Evolutionary conservation across 2,888 invertebrate genomes (phyloP).

Genomic region (Cecidostiba fungosa): DNA sequence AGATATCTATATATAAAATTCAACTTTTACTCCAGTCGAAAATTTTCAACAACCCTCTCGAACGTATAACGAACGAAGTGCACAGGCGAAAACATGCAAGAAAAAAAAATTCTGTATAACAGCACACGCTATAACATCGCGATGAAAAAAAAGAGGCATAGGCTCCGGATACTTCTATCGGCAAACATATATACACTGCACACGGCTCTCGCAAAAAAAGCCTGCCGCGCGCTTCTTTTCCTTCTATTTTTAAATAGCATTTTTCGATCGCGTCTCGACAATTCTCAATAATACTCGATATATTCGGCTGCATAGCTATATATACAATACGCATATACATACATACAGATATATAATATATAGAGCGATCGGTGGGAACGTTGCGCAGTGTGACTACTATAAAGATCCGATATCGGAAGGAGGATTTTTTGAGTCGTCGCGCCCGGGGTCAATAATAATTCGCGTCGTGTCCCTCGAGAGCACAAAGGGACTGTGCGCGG

Average conservation of each 20-base stretch:
- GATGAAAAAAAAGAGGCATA: neutral
- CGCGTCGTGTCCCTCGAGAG: neutral
- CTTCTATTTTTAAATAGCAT: conserved; percentile 30
- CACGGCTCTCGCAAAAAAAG: neutral
- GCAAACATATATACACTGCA: neutral
- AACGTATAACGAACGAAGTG: neutral
- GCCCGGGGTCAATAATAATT: conserved; percentile 35
- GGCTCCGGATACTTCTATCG: neutral
- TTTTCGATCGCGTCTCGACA: conserved; percentile 20
- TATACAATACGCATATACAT: neutral
- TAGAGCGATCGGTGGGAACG: neutral
- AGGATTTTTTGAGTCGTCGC: conserved; percentile 40
- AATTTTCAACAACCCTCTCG: neutral
- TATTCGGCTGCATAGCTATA: neutral
- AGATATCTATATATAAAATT: neutral
- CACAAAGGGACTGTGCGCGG: neutral
- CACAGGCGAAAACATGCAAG: neutral
- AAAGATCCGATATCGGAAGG: conserved; percentile 47
- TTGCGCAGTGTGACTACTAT: neutral
- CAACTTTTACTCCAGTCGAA: neutral
- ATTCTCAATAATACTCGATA: conserved; percentile 36
- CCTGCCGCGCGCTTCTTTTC: conserved; percentile 2
- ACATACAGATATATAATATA: neutral
- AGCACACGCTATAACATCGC: neutral
- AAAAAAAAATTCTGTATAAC: neutral